Evolutionary conservation across 2,113 vertebrate species (phyloP), one percentile per base, ranked within the genome.

Genomic region (Nycticryphes semicollaris): DNA sequence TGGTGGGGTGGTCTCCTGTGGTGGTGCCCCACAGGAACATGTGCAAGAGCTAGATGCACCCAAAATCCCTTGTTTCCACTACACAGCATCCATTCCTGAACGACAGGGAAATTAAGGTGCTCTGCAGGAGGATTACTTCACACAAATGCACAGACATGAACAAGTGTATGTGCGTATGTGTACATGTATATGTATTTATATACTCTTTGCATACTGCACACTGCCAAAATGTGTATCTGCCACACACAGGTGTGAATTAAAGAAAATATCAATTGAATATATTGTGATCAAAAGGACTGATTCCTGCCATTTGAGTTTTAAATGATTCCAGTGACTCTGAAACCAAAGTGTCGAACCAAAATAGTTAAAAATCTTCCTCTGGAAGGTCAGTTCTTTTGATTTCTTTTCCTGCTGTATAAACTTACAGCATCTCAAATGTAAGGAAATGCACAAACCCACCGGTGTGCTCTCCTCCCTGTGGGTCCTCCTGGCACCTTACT

Each of bases 11-110:
- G 8, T 10, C 20, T 48, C 10, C 39, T 12, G 2, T 10, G 53
- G 13, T 5, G 47, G n/a, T 4, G 9, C 31, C 25, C 1, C 3
- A 1, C 3, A 48, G 56, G 19, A 39, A 21, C 1, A 0, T 3
- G 35, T 41, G 35, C 19, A 3, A 20, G 50, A 30, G 30, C n/a
- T 54, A 16, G 28, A 54, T 11, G 28, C 28, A 18, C 53, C 28
- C 53, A 54, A 19, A n/a, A 16, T 11, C 25, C 20, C 62, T 28
- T 14, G 1, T 16, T 33, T 7, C 41, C 47, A 30, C 16, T 5
- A 20, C 20, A 9, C 20, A 57, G 14, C 16, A 3, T 23, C 56
- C 12, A 2, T 13, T 24, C 41, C 12, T 1, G 2, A 8, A 4
- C 25, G 43, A 23, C 19, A 50, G 35, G 63, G 33, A 76, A 35